A percentile compares a stretch with the other conserved stretches of the same genome.
Conservation (phyloP, 2,113 vertebrate genomes). For the Zonotrichia leucophrys region DNA sequence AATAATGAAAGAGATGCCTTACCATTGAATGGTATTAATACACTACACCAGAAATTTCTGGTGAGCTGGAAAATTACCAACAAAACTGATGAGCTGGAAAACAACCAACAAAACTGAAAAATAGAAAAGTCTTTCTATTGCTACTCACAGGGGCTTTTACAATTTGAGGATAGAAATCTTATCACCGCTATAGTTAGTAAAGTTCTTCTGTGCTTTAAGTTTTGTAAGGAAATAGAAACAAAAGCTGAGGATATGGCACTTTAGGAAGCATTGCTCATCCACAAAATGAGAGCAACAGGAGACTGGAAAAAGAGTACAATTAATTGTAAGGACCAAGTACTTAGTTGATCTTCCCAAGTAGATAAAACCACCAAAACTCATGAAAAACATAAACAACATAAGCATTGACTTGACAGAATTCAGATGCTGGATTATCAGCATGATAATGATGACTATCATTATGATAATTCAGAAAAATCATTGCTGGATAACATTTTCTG, state of each 20-base stretch:
- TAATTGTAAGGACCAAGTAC: background rate
- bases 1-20: background rate
- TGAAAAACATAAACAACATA: background rate
- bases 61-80: background rate
- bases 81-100: background rate
- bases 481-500: background rate
- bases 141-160: background rate
- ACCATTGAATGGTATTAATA: background rate
- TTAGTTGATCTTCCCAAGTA: background rate
- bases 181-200: background rate
- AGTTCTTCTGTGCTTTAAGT: background rate
- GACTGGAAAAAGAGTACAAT: background rate
- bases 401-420: background rate
- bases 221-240: background rate
- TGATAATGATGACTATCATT: background rate
- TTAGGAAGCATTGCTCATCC: background rate
- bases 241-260: background rate
- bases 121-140: background rate
- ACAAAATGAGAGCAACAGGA: background rate
- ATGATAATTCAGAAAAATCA: background rate
- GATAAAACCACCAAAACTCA: background rate
- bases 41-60: background rate
- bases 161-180: background rate
- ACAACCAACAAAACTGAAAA: background rate
- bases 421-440: background rate